phyloP scores from a whole-genome alignment of 2,797 vertebrate genomes.

The Holocentrus rufus region DNA sequence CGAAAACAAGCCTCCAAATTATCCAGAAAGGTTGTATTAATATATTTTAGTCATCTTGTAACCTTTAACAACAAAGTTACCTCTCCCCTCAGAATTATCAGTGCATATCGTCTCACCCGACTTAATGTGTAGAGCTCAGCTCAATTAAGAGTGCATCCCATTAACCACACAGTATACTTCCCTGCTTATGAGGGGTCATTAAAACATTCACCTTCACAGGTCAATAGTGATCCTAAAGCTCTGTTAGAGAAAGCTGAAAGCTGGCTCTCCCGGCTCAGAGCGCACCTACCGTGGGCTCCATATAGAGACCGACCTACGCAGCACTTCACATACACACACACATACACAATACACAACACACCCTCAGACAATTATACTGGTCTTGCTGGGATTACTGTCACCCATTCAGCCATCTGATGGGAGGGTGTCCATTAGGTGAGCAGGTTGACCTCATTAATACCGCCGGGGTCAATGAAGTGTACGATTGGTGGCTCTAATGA shows the following conservation, averaged over 20 bases:
- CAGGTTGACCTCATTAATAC: conserved; percentile 76
- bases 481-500: conserved; percentile 69
- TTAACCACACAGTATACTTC: conserved; percentile 66
- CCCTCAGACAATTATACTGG: conserved; percentile 48
- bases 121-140: conserved; percentile 69
- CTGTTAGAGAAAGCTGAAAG: conserved; percentile 42
- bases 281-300: conserved; percentile 12
- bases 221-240: conserved; percentile 70
- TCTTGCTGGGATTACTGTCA: conserved; percentile 46
- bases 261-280: conserved; percentile 40
- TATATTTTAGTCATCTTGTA: conserved; percentile 21
- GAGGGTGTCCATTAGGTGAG: conserved; percentile 60
- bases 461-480: conserved; percentile 71
- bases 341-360: not conserved
- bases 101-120: conserved; percentile 53
- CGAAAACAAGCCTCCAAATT: conserved; percentile 16
- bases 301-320: not conserved
- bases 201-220: conserved; percentile 79
- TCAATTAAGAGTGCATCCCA: conserved; percentile 74
- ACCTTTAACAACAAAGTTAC: conserved; percentile 38
- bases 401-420: conserved; percentile 38
- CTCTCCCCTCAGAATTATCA: conserved; percentile 48
- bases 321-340: not conserved
- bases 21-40: conserved; percentile 5
- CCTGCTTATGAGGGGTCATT: conserved; percentile 71